Conservation (phyloP, 2,113 vertebrate species). For the Oryzias curvinotus region DNA sequence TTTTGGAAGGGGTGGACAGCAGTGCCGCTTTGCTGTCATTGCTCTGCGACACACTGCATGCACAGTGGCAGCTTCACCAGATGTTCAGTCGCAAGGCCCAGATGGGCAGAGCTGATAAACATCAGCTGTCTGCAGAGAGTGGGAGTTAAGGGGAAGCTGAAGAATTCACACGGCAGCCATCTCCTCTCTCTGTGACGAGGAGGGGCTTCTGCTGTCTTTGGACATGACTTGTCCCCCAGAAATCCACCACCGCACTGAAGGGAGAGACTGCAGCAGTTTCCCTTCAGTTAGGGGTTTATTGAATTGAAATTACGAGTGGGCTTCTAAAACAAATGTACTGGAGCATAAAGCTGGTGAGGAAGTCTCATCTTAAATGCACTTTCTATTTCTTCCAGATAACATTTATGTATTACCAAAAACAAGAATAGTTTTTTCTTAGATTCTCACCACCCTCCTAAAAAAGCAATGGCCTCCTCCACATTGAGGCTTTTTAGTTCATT, state of each 20-base stretch:
- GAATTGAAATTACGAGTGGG: slow-evolving; percentile 1
- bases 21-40: slow-evolving; percentile 42
- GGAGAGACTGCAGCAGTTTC: slow-evolving; percentile 23
- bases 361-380: background rate
- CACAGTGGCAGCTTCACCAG: slow-evolving; percentile 60
- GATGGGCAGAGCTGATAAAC: slow-evolving; percentile 67
- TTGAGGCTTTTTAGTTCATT: too few species aligned
- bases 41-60: slow-evolving; percentile 33
- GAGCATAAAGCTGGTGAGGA: background rate
- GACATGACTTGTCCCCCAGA: slow-evolving; percentile 26
- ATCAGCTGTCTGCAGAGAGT: slow-evolving; percentile 59
- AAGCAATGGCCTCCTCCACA: too few species aligned
- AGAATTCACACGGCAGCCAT: slow-evolving; percentile 31
- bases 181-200: slow-evolving; percentile 27
- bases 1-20: slow-evolving; percentile 39
- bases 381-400: too few species aligned
- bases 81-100: slow-evolving; percentile 67
- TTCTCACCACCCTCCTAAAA: too few species aligned
- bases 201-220: slow-evolving; percentile 39
- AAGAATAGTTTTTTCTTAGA: too few species aligned
- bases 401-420: too few species aligned
- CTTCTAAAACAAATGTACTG: background rate
- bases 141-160: slow-evolving; percentile 33
- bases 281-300: slow-evolving; percentile 11
- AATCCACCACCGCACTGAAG: slow-evolving; percentile 24